Conservation (phyloP, 2,888 invertebrate genomes). For the Saturnia pavonia region DNA sequence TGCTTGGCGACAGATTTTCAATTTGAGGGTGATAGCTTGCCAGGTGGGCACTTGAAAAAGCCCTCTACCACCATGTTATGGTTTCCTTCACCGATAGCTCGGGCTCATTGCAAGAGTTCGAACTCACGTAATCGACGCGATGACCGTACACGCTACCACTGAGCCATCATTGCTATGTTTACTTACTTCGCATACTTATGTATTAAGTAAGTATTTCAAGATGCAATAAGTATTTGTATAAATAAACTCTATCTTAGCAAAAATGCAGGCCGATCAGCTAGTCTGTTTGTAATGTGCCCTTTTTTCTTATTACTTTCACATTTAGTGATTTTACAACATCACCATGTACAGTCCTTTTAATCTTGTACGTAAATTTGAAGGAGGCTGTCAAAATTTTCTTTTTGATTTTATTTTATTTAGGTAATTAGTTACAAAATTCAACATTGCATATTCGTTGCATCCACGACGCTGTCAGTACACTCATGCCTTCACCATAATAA, state of each 20-base stretch:
- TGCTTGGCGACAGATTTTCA: too few relatives aligned
- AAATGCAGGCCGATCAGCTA: not conserved
- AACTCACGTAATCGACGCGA: too few relatives aligned
- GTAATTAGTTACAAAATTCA: too few relatives aligned
- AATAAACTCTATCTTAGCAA: not conserved
- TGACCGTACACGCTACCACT: too few relatives aligned
- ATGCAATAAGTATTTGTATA: not conserved
- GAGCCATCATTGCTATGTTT: too few relatives aligned
- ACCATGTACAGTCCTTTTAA: not conserved
- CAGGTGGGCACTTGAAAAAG: too few relatives aligned
- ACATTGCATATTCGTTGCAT: conserved; percentile 37
- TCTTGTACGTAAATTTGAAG: not conserved
- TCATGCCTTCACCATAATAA: conserved; percentile 39
- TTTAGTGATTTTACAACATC: not conserved
- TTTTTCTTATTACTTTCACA: not conserved
- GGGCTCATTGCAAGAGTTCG: too few relatives aligned
- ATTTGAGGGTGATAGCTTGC: too few relatives aligned
- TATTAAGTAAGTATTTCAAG: not conserved
- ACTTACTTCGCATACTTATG: too few relatives aligned
- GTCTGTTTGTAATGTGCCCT: not conserved
- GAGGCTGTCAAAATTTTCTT: not conserved
- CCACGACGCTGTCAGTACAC: conserved; percentile 44
- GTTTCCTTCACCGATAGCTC: too few relatives aligned
- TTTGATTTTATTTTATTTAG: conserved; percentile 25
- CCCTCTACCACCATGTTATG: too few relatives aligned